Evolutionary conservation across 2,113 vertebrate genomes (phyloP), one percentile per base, ranked within the genome.

Genomic region (Tautogolabrus adspersus): DNA sequence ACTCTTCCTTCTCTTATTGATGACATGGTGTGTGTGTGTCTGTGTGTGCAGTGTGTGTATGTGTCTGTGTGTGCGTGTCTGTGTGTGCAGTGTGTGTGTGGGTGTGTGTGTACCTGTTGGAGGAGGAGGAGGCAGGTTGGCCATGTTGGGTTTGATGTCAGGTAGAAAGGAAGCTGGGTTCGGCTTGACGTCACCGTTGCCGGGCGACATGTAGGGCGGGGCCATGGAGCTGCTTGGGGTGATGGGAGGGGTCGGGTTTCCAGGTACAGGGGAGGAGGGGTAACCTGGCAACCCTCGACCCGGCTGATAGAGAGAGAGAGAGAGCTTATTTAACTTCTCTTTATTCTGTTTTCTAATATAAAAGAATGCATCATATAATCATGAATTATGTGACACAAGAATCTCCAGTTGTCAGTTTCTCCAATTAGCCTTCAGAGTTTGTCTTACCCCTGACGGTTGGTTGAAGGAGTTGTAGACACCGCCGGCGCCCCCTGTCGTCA

Each of bases 221-320:
- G 95, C 90, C 81, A 96, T 91, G 65, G 91, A 88, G 44, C 93
- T 95, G 82, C 96, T 92, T 0, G 96, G 97, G 0, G 96, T 97
- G 94, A 98, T 94, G 55, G 97, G 97, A 0, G 96, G 97, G 0
- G 96, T 98, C 16, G 97, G 97, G 81, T 97, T 98, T 58, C 96
- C 96, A 0, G 96, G 95, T 23, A 98, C 92, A 0, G 97, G 97
- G 0, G 97, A 97, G 86, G 95, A 96, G 75, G 97, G 96, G 88
- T 97, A 97, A 65, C 96, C 96, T 0, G 96, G 95, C 93, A 97
- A 90, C 37, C 94, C 93, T 61, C 96, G 94, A 18, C 95, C 86
- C 0, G 95, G 96, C 97, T 98, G 92, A 8, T 26, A 58, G 23
- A 55, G 10, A 56, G 23, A 42, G 69, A 19, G 15, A 8, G 10